Evolutionary conservation across 92 coral and sea anemone species (phyloP).

Genomic region (Porites lobata): DNA sequence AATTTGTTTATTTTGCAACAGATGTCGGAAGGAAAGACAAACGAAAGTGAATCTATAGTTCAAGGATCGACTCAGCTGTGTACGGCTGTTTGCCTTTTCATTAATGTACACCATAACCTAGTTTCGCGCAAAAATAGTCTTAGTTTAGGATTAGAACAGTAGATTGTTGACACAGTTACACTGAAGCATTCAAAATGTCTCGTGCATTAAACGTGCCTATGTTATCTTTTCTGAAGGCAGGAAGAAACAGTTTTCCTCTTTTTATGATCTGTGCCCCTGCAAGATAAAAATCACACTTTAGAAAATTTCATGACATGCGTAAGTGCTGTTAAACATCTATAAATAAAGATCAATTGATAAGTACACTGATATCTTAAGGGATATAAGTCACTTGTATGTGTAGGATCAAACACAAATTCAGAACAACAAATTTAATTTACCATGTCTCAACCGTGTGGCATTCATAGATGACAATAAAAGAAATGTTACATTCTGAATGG

Average conservation of each 20-base stretch:
- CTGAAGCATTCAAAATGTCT: no score
- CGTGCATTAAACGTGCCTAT: no score
- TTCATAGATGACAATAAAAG: not conserved
- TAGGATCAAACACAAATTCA: not conserved
- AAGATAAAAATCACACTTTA: not conserved
- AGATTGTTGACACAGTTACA: no score
- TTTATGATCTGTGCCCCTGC: slow-evolving; percentile 21
- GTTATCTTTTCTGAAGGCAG: slow-evolving; percentile 35
- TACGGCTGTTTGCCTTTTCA: no score
- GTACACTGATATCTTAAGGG: not conserved
- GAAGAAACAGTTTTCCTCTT: not conserved
- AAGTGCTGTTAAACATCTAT: not conserved
- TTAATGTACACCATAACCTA: no score
- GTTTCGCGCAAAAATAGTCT: no score
- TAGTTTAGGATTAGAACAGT: no score
- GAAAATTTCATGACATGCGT: not conserved
- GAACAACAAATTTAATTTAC: not conserved
- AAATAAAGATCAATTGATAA: not conserved
- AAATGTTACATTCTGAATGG: not conserved
- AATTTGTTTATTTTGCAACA: no score
- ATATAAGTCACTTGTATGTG: not conserved
- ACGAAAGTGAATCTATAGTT: no score
- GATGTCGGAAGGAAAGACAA: no score
- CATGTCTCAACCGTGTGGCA: not conserved
- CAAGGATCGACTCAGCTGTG: no score